Evolutionary conservation across 2,113 vertebrate genomes (phyloP), one percentile per base, ranked within the genome.

Genomic region (Delphinapterus leucas): DNA sequence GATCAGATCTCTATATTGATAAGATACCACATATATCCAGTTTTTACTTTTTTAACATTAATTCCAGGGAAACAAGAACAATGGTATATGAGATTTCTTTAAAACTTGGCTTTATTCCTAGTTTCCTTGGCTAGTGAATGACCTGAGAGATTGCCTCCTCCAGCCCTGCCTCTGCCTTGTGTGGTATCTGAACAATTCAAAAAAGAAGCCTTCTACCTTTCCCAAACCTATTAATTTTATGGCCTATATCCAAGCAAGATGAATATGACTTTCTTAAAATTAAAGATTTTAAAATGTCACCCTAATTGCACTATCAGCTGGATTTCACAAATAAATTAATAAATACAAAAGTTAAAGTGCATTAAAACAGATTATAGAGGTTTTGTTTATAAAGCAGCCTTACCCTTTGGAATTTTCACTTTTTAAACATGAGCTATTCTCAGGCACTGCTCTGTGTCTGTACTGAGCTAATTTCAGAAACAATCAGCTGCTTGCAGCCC

Each of bases 1-100:
- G 92, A 95, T 85, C 88, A 98, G 97, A 97, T 98, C 96, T 97
- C 88, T 97, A 49, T 88, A 97, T 77, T 96, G 96, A 98, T 97
- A 98, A 96, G 80, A 87, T 13, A 76, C 53, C 93, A 96, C 76
- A 96, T 97, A 97, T 88, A 95, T 97, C 47, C 89, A 95, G 89
- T 92, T 97, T 98, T 91, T 79, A 92, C 55, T 92, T 95, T 90
- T 53, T 97, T 96, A 96, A 60, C 68, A 93, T 84, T 95, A 90
- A 95, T 96, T 95, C 60, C 67, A 94, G 61, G 65, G 67, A 95
- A 96, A 92, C 5, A 63, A 77, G 91, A 94, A 71, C 60, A 90
- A 96, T 90, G 28, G 70, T 88, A 26, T 89, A 55, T 70, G 73
- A 88, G 87, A 89, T 93, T 96, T 90, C 77, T 74, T 84, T 96